Evolutionary conservation across 2,113 vertebrate genomes (phyloP).

Genomic region (Bos javanicus): DNA sequence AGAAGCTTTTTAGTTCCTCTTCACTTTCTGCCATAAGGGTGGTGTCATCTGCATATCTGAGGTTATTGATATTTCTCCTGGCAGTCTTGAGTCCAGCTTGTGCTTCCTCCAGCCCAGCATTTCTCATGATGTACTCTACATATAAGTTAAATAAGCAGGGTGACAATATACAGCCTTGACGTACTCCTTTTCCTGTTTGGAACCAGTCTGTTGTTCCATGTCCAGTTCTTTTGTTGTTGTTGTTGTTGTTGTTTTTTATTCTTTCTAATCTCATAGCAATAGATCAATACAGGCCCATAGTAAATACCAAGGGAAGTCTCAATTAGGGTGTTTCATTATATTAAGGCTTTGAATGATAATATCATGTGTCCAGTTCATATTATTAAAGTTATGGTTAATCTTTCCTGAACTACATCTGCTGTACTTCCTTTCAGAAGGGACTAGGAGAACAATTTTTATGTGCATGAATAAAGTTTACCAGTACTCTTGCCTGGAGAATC

Average conservation of each 20-base stretch:
- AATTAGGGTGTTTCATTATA: neutral
- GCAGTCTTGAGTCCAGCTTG: no score
- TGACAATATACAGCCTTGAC: no score
- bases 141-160: no score
- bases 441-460: neutral
- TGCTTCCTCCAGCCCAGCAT: no score
- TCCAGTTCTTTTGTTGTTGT: no score
- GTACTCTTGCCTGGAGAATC: neutral
- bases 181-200: no score
- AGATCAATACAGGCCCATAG: neutral
- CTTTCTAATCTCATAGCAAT: neutral
- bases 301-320: neutral
- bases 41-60: no score
- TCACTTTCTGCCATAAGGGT: no score
- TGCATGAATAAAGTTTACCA: neutral
- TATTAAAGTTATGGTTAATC: neutral
- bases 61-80: no score
- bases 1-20: no score
- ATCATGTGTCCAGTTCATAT: neutral
- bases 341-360: neutral
- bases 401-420: neutral
- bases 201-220: no score
- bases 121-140: no score
- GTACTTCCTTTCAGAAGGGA: neutral
- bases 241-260: neutral